Percentiles rank a stretch among this genome's conserved stretches.
phyloP scores from a whole-genome alignment of 1,140 invertebrate species.

The Calephelis nemesis region DNA sequence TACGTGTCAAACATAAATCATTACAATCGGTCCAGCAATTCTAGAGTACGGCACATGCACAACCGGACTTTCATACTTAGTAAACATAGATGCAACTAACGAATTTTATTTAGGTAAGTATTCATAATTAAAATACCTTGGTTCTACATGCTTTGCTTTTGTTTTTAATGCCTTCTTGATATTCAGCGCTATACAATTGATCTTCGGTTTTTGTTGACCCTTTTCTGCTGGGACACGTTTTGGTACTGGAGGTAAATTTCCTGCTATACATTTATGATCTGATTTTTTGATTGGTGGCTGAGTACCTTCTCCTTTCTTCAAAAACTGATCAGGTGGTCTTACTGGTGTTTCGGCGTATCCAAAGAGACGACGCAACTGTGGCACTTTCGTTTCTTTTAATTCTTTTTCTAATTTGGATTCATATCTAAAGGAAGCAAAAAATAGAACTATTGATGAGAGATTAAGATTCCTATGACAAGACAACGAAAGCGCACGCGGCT shows the following conservation, averaged over 20 bases:
- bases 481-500: too few species aligned
- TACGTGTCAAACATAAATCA: too few species aligned
- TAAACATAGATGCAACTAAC: too few species aligned
- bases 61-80: too few species aligned
- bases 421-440: conserved; percentile 43
- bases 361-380: conserved; percentile 78
- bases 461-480: too few species aligned
- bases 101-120: too few species aligned
- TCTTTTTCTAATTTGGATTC: conserved; percentile 64
- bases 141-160: conserved; percentile 73
- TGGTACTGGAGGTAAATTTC: conserved; percentile 73
- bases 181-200: conserved; percentile 80
- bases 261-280: conserved; percentile 67
- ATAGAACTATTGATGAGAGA: neutral
- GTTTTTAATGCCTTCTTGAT: conserved; percentile 77
- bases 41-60: too few species aligned
- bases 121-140: conserved; percentile 42
- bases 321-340: conserved; percentile 78
- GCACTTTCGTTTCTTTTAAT: conserved; percentile 57
- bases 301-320: conserved; percentile 80
- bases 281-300: conserved; percentile 70
- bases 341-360: conserved; percentile 80
- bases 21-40: too few species aligned
- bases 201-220: conserved; percentile 42
- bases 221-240: conserved; percentile 47